Base-by-base conservation (phyloP, 2,888 invertebrate species). In the Dryomyza anilis region DNA sequence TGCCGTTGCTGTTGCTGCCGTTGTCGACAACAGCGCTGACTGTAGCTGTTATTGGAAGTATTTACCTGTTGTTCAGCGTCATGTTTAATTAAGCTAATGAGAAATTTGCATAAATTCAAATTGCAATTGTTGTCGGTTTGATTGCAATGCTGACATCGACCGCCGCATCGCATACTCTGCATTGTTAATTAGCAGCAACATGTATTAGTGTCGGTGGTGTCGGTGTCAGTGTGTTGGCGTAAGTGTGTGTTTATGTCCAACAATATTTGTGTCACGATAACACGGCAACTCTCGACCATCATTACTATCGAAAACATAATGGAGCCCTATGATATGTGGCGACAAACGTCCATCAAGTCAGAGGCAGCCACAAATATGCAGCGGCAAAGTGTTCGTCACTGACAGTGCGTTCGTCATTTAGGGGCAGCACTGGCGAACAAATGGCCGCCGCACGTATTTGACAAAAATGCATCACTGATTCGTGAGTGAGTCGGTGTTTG, bases 1-100 rank as follows among this genome's bases (percentile, higher is more conserved):
- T 50, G 50, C n/a, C 27, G 25, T 25, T 50, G 12, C 7, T 25
- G 7, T 27, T 14, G 48, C 21, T 10, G 23, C 23, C 33, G 33
- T 8, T 33, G 21, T 6, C 6, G 21, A 3, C 56, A 25, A 56
- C 27, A 43, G 14, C 58, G 27, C 16, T 23, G 6, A 10, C 2
- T 19, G 21, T 16, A 48, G 0, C 21, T 48, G 21, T 19, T 48
- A 48, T 12, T 48, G 16, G 14, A 4, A 57, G 53, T 70, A 71
- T 73, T 72, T 73, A 69, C 72, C 70, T 69, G 65, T 66, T 71
- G 72, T 73, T 68, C 69, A 68, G 67, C 68, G 70, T 72, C 70
- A 66, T 73, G 72, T 73, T 72, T 72, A 73, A 73, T 73, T 72
- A 72, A 67, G 70, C 72, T 73, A 73, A 73, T 73, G 71, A 72